Evolutionary conservation across 2,113 vertebrate species (phyloP).

Genomic region (Amblyornis subalaris): DNA sequence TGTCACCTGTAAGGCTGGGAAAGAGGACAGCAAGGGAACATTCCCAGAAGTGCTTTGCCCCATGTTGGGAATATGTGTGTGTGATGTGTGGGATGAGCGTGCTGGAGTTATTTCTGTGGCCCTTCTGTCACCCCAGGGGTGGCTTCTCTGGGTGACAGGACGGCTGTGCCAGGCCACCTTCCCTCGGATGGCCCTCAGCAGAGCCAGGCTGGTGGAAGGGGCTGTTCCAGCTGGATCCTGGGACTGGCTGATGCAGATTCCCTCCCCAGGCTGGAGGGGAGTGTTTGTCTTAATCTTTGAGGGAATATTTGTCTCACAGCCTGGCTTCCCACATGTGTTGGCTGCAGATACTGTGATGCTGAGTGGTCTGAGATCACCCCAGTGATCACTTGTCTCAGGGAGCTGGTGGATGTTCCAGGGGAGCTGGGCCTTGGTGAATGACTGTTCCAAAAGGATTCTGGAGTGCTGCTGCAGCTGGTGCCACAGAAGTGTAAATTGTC

Average conservation of each 20-base stretch:
- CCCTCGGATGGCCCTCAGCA: rapidly evolving
- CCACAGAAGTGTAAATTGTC: background rate
- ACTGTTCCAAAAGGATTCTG: background rate
- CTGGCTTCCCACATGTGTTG: background rate
- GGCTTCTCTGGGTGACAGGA: rapidly evolving
- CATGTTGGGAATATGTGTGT: rapidly evolving
- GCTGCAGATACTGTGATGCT: background rate
- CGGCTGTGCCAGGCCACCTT: background rate
- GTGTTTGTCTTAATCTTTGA: background rate
- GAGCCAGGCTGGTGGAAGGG: background rate
- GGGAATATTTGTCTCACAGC: background rate
- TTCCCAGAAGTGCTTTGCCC: background rate
- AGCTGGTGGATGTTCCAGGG: background rate
- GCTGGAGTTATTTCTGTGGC: background rate
- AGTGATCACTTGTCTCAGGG: rapidly evolving
- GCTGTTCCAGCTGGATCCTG: background rate
- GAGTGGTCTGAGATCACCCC: background rate
- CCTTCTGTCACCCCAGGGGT: background rate
- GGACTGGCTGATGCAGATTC: background rate
- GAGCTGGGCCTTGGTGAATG: background rate
- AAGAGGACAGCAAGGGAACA: background rate
- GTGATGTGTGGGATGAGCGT: rapidly evolving
- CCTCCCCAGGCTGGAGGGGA: rapidly evolving
- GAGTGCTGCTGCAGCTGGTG: background rate
- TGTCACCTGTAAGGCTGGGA: background rate